Evolutionary conservation across 2,797 vertebrate species (phyloP), one percentile per base, ranked within the genome.

Genomic region (Florisuga fusca): DNA sequence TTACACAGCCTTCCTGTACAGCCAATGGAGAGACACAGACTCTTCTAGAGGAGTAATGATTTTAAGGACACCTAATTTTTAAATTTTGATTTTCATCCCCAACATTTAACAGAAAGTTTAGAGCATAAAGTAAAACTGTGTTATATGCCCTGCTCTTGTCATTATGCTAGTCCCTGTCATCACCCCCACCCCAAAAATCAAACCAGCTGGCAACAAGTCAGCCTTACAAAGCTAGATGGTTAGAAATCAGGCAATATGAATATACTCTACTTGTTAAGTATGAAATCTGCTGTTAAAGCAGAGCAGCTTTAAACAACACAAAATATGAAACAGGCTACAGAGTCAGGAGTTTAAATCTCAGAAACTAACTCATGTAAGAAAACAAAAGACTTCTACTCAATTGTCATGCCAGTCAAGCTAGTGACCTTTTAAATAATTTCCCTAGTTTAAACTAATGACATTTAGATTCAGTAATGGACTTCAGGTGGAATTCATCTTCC

Each of bases 401-500:
- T 6, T 46, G 50, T 16, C 5, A 1, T 27, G 55, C 68, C 26
- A 93, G 67, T 87, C 50, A 85, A 92, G 45, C 34, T 34, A 72
- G 61, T 61, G 83, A 61, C 76, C 83, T 95, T 89, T 95, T 41
- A 77, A 92, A 75, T 68, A 89, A 68, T 45, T 45, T 72, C 38
- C 23, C 36, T 61, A 51, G 73, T 89, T 91, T 87, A 87, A 89
- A 91, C 54, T 91, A 95, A 96, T 88, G 66, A 68, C 66, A 94
- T 78, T 93, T 94, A 88, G 72, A 91, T 57, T 91, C 1, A 3
- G 86, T 89, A 95, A 93, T 48, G 93, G 95, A 91, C 93, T 94
- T 93, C 93, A 95, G 94, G 93, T 95, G 88, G 92, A 94, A 96
- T 96, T 93, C 71, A 90, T 95, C 80, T 92, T 88, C 92, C 90